Evolutionary conservation across 2,113 vertebrate genomes (phyloP), one percentile per base, ranked within the genome.

Genomic region (Papio anubis): DNA sequence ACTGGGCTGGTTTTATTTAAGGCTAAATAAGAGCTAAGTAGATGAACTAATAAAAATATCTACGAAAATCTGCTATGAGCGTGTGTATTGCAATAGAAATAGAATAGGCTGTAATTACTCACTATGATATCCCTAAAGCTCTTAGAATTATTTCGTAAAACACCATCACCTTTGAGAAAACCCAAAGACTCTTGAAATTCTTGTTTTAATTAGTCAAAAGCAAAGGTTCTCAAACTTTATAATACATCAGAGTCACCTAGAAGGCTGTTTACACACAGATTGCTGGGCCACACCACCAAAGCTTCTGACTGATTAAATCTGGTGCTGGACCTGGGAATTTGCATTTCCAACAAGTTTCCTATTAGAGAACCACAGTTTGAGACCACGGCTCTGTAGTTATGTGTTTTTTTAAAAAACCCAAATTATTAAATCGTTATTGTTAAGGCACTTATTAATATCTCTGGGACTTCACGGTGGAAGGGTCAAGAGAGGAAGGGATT

Each of bases 91-190:
- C 14, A 87, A 16, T 79, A 87, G 64, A 96, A 91, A 76, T 91
- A 94, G 35, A 97, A 93, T 66, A 96, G 59, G 20, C 68, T 89
- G 0, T 86, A 86, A 88, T 95, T 95, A 92, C 38, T 70, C 81
- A 55, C 20, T 82, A 8, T 48, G 6, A 32, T 91, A 91, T 90
- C n/a, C 66, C 80, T 93, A 55, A 93, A 82, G 6, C 45, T 61
- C 55, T 97, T 97, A 52, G 75, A 90, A 95, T 97, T 97, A 83
- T 73, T 97, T 91, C 68, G 85, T 86, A 70, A 96, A 85, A 76
- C 68, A 96, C 21, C 32, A 81, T 98, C 73, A 94, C 66, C 75
- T 93, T 97, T 95, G 83, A 96, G 82, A 94, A 94, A 97, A 96
- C 27, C 85, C 20, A 82, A 75, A 88, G 14, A 50, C 4, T 92